Conservation (phyloP, 2,113 vertebrate species). For the Ceratotherium simum region DNA sequence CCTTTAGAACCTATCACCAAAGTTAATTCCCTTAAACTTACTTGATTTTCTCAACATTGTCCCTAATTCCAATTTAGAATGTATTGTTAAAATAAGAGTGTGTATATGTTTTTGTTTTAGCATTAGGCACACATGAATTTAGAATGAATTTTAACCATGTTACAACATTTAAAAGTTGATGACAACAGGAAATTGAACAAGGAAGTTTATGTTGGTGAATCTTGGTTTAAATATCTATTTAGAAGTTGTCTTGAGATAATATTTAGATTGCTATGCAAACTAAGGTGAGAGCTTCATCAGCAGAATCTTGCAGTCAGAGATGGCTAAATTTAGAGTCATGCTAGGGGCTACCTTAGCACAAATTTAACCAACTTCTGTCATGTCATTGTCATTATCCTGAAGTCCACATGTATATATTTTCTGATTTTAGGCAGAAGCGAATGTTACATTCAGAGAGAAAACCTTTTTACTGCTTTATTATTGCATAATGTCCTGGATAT, state of each 20-base stretch:
- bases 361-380: slow-evolving; percentile 51
- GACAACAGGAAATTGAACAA: neutral
- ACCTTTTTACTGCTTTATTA: slow-evolving; percentile 53
- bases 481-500: slow-evolving; percentile 68
- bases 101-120: neutral
- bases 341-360: slow-evolving; percentile 36
- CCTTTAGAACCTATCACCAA: neutral
- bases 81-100: neutral
- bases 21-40: neutral
- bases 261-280: slow-evolving; percentile 42
- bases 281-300: slow-evolving; percentile 54
- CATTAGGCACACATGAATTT: neutral
- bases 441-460: slow-evolving; percentile 59
- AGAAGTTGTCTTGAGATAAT: slow-evolving; percentile 41
- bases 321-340: slow-evolving; percentile 69
- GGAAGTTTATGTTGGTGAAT: neutral
- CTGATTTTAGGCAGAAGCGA: slow-evolving; percentile 61
- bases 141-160: neutral
- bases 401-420: slow-evolving; percentile 68
- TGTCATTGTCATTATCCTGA: slow-evolving; percentile 60
- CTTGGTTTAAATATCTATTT: neutral
- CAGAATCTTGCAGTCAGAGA: slow-evolving; percentile 6
- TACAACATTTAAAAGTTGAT: neutral
- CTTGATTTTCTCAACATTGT: neutral
- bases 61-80: neutral